phyloP scores from a whole-genome alignment of 2,113 vertebrate genomes.

The Paradoxurus hermaphroditus region DNA sequence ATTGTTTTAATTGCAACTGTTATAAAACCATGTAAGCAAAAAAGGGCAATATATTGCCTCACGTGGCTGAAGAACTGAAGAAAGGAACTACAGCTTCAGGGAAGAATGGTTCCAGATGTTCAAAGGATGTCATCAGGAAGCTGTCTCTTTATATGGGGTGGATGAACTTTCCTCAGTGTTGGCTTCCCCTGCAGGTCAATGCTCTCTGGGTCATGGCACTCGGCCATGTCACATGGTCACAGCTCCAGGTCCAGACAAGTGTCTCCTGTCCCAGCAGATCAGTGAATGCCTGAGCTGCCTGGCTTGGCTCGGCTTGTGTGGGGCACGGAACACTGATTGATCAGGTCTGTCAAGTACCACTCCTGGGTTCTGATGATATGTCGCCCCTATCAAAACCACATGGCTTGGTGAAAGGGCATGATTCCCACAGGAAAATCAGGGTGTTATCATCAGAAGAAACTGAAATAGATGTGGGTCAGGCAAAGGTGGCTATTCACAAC shows the following conservation, averaged over 20 bases:
- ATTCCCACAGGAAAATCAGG: not conserved
- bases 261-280: not conserved
- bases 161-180: not conserved
- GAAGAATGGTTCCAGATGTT: not conserved
- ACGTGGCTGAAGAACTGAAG: not conserved
- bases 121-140: not conserved
- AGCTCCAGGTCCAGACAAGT: not conserved
- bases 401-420: not conserved
- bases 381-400: not conserved
- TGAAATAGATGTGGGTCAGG: not conserved
- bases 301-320: not conserved
- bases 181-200: not conserved
- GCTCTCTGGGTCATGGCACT: not conserved
- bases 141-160: not conserved
- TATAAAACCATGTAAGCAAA: not conserved
- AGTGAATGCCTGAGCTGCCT: not conserved
- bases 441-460: not conserved
- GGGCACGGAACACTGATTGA: not conserved
- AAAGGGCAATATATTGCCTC: not conserved
- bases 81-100: not conserved
- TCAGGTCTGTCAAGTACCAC: not conserved
- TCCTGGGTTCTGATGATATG: not conserved
- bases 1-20: not conserved
- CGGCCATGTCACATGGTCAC: not conserved
- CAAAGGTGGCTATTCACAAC: no score